phyloP scores from a whole-genome alignment of 2,113 vertebrate genomes.

The Montifringilla adamsi region DNA sequence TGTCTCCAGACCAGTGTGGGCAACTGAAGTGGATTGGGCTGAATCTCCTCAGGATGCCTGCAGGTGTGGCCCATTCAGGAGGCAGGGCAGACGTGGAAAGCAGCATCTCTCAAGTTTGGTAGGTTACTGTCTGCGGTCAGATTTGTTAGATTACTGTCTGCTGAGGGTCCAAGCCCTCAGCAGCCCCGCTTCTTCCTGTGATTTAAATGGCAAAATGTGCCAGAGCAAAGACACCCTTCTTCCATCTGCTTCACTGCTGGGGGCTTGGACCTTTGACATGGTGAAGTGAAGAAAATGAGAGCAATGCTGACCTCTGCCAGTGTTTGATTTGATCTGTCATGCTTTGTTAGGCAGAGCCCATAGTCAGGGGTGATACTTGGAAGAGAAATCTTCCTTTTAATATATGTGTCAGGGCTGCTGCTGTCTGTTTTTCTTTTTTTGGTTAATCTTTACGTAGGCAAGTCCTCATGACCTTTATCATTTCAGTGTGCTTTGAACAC shows the following conservation, averaged over 20 bases:
- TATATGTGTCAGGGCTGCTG: accelerated
- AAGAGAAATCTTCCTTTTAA: neutral
- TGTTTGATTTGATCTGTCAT: neutral
- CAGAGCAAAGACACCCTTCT: accelerated
- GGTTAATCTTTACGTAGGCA: neutral
- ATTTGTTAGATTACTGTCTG: too few species aligned
- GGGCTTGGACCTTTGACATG: neutral
- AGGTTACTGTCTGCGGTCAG: accelerated
- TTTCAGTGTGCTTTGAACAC: neutral
- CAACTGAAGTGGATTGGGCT: neutral
- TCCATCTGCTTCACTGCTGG: neutral
- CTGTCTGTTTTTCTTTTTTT: neutral
- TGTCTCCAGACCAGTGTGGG: neutral
- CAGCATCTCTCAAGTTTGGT: neutral
- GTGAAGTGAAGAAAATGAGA: neutral
- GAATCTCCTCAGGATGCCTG: neutral
- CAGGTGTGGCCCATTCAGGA: neutral
- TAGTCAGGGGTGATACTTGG: neutral
- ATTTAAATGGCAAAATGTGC: neutral
- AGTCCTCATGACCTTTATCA: neutral
- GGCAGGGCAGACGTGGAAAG: neutral
- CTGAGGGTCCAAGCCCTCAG: neutral
- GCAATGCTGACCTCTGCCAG: neutral
- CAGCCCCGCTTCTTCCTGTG: neutral
- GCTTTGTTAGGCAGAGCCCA: neutral